Conservation (phyloP, 2,797 vertebrate species). For the Synanceia verrucosa region DNA sequence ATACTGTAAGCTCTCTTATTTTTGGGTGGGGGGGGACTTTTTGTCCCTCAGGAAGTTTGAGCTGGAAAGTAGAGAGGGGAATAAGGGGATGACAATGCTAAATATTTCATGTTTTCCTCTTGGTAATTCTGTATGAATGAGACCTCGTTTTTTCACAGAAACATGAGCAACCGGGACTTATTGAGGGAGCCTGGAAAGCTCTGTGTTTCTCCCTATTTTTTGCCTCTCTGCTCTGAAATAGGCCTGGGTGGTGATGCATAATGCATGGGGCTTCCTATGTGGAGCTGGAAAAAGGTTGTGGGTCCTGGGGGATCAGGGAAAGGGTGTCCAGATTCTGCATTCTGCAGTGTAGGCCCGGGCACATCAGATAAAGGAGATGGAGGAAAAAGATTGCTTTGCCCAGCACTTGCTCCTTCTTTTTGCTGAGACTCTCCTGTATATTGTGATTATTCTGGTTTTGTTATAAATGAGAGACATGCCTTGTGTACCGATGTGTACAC, state of each 20-base stretch:
- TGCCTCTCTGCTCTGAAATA: constrained; percentile 69
- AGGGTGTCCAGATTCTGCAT: constrained; percentile 69
- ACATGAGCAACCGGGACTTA: constrained; percentile 68
- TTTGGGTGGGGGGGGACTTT: constrained; percentile 1
- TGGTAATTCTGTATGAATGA: constrained; percentile 68
- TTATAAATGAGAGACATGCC: neutral
- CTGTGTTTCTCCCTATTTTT: constrained; percentile 65
- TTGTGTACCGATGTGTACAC: neutral
- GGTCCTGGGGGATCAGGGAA: constrained; percentile 70
- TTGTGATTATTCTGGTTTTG: neutral
- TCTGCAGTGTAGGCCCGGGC: constrained; percentile 26
- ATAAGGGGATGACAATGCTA: constrained; percentile 63
- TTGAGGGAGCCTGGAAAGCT: constrained; percentile 64
- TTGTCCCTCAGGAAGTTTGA: constrained; percentile 53
- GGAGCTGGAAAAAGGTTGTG: constrained; percentile 68
- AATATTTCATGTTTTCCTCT: constrained; percentile 79
- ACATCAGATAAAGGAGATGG: constrained; percentile 24
- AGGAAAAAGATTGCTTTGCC: constrained; percentile 36
- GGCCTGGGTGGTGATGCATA: constrained; percentile 72
- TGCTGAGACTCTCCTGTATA: neutral
- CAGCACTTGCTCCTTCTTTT: constrained; percentile 1
- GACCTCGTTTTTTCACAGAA: constrained; percentile 72
- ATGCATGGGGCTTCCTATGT: constrained; percentile 75
- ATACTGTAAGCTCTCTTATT: constrained; percentile 9
- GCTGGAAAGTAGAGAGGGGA: constrained; percentile 27